Conservation (phyloP, 2,113 vertebrate genomes). For the Crotalus tigris region DNA sequence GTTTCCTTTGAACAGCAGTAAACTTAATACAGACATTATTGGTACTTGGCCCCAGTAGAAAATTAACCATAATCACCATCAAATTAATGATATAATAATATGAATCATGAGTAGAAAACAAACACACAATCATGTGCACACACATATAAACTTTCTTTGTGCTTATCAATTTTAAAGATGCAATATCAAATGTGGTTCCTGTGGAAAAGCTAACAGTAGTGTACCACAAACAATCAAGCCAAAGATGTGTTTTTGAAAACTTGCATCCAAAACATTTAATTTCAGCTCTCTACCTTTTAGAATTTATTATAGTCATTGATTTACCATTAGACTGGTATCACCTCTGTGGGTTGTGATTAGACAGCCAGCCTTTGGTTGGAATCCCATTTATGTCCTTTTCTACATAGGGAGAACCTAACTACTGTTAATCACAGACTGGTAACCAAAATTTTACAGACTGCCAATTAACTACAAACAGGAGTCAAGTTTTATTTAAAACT, state of each 20-base stretch:
- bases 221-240: neutral
- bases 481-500: neutral
- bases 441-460: neutral
- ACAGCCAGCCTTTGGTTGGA: neutral
- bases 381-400: neutral
- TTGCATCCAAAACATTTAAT: neutral
- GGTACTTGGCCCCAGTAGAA: conserved; percentile 1
- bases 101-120: conserved; percentile 30
- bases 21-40: neutral
- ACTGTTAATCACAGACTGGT: neutral
- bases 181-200: neutral
- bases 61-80: neutral
- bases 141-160: neutral
- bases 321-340: neutral
- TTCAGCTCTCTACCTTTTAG: neutral
- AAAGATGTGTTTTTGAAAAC: neutral
- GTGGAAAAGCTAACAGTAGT: neutral
- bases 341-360: neutral
- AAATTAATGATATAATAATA: neutral
- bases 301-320: neutral
- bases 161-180: neutral
- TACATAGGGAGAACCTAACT: neutral
- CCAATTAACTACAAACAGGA: neutral
- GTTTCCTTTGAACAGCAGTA: neutral
- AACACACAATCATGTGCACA: neutral